A percentile compares a stretch with the other conserved stretches of the same genome.
Conservation (phyloP, 2,797 vertebrate species). For the Podarcis siculus region DNA sequence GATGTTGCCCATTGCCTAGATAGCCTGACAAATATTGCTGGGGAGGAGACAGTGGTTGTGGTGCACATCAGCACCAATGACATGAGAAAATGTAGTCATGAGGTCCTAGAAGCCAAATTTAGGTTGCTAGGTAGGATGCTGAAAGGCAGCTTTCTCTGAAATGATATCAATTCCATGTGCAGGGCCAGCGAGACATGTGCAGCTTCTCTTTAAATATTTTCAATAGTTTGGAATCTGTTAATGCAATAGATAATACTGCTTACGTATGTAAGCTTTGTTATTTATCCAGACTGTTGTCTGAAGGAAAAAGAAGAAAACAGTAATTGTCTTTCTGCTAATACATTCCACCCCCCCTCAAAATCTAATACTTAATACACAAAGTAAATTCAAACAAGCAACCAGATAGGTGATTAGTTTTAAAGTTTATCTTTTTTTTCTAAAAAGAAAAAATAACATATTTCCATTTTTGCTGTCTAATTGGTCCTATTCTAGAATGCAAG, state of each 20-base stretch:
- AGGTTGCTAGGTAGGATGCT: no score
- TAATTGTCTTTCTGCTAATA: conserved; percentile 23
- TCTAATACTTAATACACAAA: conserved; percentile 11
- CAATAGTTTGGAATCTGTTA: not conserved
- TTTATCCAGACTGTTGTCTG: not conserved
- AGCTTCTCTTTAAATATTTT: not conserved
- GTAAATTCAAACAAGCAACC: not conserved
- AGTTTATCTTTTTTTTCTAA: conserved; percentile 67
- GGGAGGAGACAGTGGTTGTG: no score
- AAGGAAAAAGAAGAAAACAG: conserved; percentile 5
- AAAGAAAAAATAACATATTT: conserved; percentile 53
- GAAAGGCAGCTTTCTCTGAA: no score
- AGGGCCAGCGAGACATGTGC: no score
- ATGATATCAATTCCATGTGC: no score
- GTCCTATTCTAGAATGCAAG: conserved; percentile 71
- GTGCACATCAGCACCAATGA: no score
- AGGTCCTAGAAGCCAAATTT: no score
- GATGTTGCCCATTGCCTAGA: no score
- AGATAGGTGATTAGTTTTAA: conserved; percentile 61
- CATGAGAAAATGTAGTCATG: no score
- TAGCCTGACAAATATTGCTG: no score
- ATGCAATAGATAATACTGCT: not conserved
- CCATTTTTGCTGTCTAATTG: conserved; percentile 68
- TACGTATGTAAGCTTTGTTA: not conserved
- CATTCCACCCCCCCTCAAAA: not conserved